Conservation (phyloP, 2,797 vertebrate genomes). For the Alca torda region DNA sequence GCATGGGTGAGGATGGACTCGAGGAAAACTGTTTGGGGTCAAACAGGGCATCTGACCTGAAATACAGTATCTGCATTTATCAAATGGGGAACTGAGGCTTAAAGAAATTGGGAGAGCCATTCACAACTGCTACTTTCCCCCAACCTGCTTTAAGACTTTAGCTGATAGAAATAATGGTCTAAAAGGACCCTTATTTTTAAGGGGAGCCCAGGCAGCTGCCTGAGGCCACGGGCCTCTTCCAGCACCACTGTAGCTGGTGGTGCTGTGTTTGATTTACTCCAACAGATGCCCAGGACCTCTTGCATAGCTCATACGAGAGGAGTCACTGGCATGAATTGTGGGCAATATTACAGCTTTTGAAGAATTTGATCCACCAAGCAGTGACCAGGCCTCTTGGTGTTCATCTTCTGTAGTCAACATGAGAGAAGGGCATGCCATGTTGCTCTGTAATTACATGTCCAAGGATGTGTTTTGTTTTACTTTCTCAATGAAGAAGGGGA, state of each 20-base stretch:
- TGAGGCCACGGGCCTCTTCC: not conserved
- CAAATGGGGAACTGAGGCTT: not conserved
- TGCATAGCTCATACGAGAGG: not conserved
- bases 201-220: not conserved
- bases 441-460: not conserved
- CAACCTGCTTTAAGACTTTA: not conserved
- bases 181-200: not conserved
- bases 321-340: fast-evolving
- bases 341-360: not conserved
- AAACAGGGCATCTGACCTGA: not conserved
- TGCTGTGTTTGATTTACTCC: not conserved
- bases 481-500: not conserved
- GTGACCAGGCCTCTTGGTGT: not conserved
- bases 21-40: not conserved
- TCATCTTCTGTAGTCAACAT: not conserved
- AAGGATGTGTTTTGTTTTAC: not conserved
- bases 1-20: not conserved
- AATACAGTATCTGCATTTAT: not conserved
- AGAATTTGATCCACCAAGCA: not conserved
- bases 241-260: not conserved
- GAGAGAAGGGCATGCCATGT: fast-evolving
- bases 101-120: not conserved
- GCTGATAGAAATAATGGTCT: not conserved
- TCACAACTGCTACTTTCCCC: not conserved
- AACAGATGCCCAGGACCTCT: not conserved